phyloP scores from a whole-genome alignment of 2,888 invertebrate genomes.

The Anthrax anthrax region DNA sequence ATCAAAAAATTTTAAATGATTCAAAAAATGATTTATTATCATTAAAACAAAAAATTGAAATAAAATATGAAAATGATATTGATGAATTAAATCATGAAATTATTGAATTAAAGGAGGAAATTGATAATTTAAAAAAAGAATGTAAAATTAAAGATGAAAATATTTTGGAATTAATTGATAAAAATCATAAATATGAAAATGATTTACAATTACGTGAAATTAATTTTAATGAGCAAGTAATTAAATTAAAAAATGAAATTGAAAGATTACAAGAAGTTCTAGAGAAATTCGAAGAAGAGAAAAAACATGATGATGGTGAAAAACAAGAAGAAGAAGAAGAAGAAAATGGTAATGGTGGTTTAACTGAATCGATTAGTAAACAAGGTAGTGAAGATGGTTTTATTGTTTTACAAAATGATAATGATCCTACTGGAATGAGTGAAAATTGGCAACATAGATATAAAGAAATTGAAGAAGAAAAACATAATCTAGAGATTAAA shows the following conservation, averaged over 20 bases:
- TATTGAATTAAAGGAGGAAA: not conserved
- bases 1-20: conserved; percentile 16
- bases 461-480: not conserved
- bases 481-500: not conserved
- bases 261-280: not conserved
- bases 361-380: conserved; percentile 12
- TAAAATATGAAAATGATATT: not conserved
- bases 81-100: not conserved
- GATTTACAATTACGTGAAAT: not conserved
- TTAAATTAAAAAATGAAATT: not conserved
- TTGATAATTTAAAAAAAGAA: not conserved
- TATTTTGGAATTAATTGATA: not conserved
- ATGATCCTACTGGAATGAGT: not conserved
- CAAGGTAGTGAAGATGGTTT: conserved; percentile 25
- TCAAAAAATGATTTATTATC: conserved; percentile 20
- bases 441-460: not conserved
- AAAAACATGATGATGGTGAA: not conserved
- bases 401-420: conserved; percentile 26
- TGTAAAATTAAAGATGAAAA: not conserved
- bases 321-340: not conserved
- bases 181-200: not conserved
- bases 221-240: not conserved
- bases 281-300: not conserved
- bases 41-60: conserved; percentile 10
- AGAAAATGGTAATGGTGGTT: too few species aligned